Evolutionary conservation across 2,888 invertebrate species (phyloP), one percentile per base, ranked within the genome.

Genomic region (Meloe dianella): DNA sequence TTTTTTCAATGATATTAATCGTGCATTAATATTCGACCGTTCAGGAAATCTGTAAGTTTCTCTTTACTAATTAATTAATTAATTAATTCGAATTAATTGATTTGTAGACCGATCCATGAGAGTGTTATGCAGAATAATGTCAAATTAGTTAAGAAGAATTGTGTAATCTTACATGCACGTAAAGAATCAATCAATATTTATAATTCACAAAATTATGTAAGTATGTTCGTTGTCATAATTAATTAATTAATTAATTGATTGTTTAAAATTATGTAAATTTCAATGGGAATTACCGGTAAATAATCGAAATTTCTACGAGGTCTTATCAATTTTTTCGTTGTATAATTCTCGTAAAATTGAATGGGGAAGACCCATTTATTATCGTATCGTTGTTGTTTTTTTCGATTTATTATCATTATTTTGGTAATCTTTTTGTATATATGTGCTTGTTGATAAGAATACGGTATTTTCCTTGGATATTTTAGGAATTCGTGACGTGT

Each of bases 11-110:
- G 80, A 80, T 70, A 65, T 81, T 35, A 70, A 76, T 32, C 67
- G 65, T 51, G 79, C 80, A 51, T 38, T 78, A n/a, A 68, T 54
- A 5, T 73, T 72, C 54, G 77, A 80, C 64, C 66, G 63, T 1
- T 73, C 74, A 58, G 81, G 81, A 60, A 79, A 80, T 69, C 71
- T 79, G 81, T 81, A 72, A 78, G 79, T 78, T n/a, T n/a, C n/a
- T n/a, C n/a, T 54, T 65, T 59, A 35, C 12, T 35, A 54, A 54
- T 63, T 17, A 51, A 17, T 14, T 14, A 17, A 60, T 27, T 60
- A 57, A 24, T 59, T 56, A 38, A 58, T 61, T 57, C 24, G n/a
- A 32, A 22, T 57, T 57, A 32, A 14, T 8, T 63, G 54, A 60
- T 17, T 78, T 78, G 57, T 64, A 80, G 79, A 66, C 77, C 75